Conservation (phyloP, 2,888 invertebrate genomes). For the Synanthedon vespiformis region DNA sequence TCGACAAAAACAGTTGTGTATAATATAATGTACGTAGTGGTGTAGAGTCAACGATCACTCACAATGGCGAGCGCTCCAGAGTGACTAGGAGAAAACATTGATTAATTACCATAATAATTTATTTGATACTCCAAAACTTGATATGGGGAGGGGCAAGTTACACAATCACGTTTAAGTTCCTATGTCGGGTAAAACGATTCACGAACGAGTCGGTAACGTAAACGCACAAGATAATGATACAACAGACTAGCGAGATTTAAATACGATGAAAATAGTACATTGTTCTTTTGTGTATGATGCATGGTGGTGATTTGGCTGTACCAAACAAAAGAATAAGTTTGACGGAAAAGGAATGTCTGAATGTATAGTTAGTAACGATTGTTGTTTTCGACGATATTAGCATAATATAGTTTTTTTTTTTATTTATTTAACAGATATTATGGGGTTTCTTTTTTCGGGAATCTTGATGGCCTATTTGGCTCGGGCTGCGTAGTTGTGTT, state of each 20-base stretch:
- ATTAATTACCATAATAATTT: conserved; percentile 72
- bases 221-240: conserved; percentile 24
- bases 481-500: neutral
- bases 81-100: conserved; percentile 70
- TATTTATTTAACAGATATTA: conserved; percentile 16
- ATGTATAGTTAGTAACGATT: conserved; percentile 53
- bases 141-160: conserved; percentile 57
- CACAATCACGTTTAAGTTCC: conserved; percentile 50
- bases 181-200: conserved; percentile 8
- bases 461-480: neutral
- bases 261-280: conserved; percentile 60
- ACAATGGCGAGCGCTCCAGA: conserved; percentile 50
- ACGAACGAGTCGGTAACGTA: conserved; percentile 31
- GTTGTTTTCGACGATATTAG: conserved; percentile 52
- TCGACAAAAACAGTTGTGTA: conserved; percentile 53
- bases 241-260: conserved; percentile 33
- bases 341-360: conserved; percentile 53
- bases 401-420: conserved; percentile 38
- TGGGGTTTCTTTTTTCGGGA: conserved; percentile 17
- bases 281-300: conserved; percentile 59
- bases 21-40: conserved; percentile 9
- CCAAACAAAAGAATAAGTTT: conserved; percentile 66
- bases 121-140: conserved; percentile 69
- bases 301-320: conserved; percentile 62
- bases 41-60: conserved; percentile 60